Percentiles rank a stretch among this genome's conserved stretches.
These are phyloP conservation scores for Acipenser transmontanus DNA, from an alignment of 2,797 vertebrate genomes.

Conservation along the genomic window DNA sequence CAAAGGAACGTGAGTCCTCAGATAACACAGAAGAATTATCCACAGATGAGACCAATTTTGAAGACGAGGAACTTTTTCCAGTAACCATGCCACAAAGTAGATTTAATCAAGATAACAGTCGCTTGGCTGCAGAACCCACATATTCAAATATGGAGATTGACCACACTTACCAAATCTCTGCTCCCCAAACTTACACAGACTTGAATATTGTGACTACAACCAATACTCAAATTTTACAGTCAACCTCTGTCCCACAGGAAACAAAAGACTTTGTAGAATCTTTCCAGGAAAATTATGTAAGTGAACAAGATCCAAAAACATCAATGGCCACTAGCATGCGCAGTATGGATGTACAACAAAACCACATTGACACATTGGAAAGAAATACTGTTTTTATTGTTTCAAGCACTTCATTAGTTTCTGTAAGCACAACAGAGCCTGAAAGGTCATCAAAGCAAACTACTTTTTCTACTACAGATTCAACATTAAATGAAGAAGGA, in stretches of 20 bases:
- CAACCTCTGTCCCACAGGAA: conserved; percentile 44
- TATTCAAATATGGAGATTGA: conserved; percentile 21
- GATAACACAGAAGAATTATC: conserved; percentile 46
- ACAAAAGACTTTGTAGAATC: conserved; percentile 24
- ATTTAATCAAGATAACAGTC: conserved; percentile 20
- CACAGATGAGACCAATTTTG: conserved; percentile 31
- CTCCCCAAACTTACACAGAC: conserved; percentile 22
- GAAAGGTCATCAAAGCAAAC: conserved; percentile 12
- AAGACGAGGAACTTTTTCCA: conserved; percentile 44
- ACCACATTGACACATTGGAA: conserved; percentile 32
- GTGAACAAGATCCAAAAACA: conserved; percentile 24
- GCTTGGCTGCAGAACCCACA: conserved; percentile 25
- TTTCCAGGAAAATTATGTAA: conserved; percentile 28
- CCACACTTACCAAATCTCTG: conserved; percentile 26
- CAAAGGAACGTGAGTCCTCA: conserved; percentile 5
- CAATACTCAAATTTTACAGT: conserved; percentile 29
- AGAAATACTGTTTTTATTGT: conserved; percentile 25
- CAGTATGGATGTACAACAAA: conserved; percentile 28
- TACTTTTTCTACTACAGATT: conserved; percentile 18
- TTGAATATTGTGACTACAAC: conserved; percentile 30
- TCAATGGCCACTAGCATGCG: conserved; percentile 26
- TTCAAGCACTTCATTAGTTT: conserved; percentile 11
- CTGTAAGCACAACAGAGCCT: conserved; percentile 24
- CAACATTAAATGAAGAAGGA: conserved; percentile 23
- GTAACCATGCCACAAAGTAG: conserved; percentile 31